These are phyloP conservation scores for Felis chaus DNA, from an alignment of 2,113 vertebrate genomes.

Conservation along the genomic window DNA sequence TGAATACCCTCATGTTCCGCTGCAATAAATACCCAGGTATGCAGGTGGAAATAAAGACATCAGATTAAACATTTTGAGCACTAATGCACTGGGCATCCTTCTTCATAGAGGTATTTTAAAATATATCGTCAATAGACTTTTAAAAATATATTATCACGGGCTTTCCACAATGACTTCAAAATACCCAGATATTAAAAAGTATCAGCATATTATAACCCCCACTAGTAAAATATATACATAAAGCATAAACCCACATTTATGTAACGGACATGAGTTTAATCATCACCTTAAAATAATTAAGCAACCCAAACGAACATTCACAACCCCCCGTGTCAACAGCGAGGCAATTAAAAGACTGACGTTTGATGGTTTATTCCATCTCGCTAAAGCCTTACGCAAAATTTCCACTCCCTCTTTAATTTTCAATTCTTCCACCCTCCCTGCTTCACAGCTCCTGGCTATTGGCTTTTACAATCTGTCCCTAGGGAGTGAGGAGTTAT, in stretches of 20 bases:
- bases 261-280: background rate
- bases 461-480: conserved; percentile 99
- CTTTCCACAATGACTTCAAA: background rate
- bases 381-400: conserved; percentile 82
- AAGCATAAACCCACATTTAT: background rate
- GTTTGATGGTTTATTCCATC: conserved; percentile 84
- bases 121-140: background rate
- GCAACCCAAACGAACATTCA: conserved; percentile 64
- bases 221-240: background rate
- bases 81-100: background rate
- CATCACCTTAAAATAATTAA: conserved; percentile 38
- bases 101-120: background rate
- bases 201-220: background rate
- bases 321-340: conserved; percentile 65
- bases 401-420: conserved; percentile 93
- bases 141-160: background rate
- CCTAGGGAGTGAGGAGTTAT: conserved; percentile 99
- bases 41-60: conserved; percentile 35
- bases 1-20: rapidly evolving
- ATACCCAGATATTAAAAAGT: background rate
- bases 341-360: conserved; percentile 81
- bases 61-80: background rate
- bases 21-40: background rate
- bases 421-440: conserved; percentile 97
- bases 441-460: conserved; percentile 98